Evolutionary conservation across 2,113 vertebrate species (phyloP), one percentile per base, ranked within the genome.

Genomic region (Lepisosteus oculatus): DNA sequence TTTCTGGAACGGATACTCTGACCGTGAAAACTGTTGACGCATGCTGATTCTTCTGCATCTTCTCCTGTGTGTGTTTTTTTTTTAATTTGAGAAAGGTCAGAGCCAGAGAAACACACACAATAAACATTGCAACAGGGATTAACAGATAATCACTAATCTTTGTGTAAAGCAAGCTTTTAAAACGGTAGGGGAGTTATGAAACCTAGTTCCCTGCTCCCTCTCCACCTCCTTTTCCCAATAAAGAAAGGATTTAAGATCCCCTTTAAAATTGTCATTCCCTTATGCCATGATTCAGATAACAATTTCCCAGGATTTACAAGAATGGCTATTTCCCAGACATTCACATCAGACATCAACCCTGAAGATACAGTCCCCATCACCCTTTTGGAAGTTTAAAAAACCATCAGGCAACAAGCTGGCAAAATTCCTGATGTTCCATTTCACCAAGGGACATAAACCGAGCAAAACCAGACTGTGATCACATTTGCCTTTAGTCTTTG

Each of bases 91-190:
- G n/a, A 51, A 51, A 51, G 9, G 6, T 41, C 7, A 65, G 61
- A 64, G 43, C 15, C 1, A 65, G 41, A 41, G 41, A 13, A 65
- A 43, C 4, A 13, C 51, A 55, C 54, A 66, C 15, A 63, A 42
- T n/a, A 71, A 67, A 17, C 56, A 67, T 68, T 57, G 29, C 67
- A 43, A 47, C 61, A 17, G 9, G n/a, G 72, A 64, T 69, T 64
- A 55, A 62, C 57, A 74, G 66, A 69, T 68, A 74, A 6, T 6
- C 14, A 63, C 72, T 74, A 69, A 69, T 74, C 72, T 63, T 51
- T 43, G 14, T 47, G 56, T 12, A 47, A 15, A 14, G 43, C 55
- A 70, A 51, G 64, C 61, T 8, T 43, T 56, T 67, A 43, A 62
- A 63, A 4, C 57, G 55, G 15, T 15, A 68, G 6, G n/a, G 65